phyloP scores from a whole-genome alignment of 2,113 vertebrate species.

The Recurvirostra avosetta region DNA sequence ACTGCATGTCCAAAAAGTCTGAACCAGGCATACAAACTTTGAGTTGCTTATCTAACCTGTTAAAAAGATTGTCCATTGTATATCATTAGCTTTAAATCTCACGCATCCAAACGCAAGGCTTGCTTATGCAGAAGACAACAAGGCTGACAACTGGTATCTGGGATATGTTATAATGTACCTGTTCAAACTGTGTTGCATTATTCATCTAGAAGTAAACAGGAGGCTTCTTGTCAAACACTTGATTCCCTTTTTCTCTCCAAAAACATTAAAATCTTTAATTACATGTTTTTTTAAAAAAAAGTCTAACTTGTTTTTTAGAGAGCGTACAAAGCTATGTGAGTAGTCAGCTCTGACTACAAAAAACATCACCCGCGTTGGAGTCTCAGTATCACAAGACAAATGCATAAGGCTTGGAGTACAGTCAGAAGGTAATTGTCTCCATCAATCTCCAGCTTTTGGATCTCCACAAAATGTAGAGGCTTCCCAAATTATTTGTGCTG shows the following conservation, averaged over 20 bases:
- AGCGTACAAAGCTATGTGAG: not conserved
- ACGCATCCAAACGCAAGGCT: not conserved
- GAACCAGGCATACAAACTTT: not conserved
- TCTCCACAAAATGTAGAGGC: not conserved
- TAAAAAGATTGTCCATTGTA: not conserved
- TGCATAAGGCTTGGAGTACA: not conserved
- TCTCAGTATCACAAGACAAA: not conserved
- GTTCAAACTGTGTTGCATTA: not conserved
- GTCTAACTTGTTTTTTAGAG: not conserved
- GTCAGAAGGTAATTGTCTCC: not conserved
- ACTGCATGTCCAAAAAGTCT: not conserved
- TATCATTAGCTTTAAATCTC: not conserved
- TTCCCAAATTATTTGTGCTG: not conserved
- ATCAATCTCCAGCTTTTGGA: not conserved
- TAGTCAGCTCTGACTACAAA: not conserved
- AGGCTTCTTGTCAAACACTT: not conserved
- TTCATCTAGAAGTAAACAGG: not conserved
- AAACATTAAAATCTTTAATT: not conserved
- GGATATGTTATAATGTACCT: not conserved
- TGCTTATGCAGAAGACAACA: not conserved
- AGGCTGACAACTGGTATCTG: not conserved
- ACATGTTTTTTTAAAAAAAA: not conserved
- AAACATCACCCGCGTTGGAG: not conserved
- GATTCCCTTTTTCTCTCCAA: not conserved
- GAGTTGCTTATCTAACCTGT: not conserved